A percentile compares a stretch with the other conserved stretches of the same genome.
Conservation (phyloP, 2,888 invertebrate genomes). For the Mythimna vitellina region DNA sequence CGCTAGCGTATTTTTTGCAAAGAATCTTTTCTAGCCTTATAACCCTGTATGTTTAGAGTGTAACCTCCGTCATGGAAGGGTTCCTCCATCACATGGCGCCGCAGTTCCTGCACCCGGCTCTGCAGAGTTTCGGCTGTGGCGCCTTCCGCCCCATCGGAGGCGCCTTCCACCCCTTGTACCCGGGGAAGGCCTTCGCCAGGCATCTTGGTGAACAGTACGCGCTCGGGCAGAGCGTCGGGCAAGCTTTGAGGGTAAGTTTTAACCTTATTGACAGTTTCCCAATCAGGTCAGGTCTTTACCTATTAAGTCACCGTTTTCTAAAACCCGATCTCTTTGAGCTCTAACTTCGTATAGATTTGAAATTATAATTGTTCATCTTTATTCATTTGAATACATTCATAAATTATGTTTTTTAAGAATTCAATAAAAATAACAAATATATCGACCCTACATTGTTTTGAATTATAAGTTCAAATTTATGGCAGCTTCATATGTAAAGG, state of each 20-base stretch:
- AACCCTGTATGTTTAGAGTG: constrained; percentile 62
- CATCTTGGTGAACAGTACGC: constrained; percentile 89
- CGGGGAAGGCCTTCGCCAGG: constrained; percentile 87
- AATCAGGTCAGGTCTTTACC: background rate
- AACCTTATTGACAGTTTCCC: background rate
- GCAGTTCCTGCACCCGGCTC: constrained; percentile 88
- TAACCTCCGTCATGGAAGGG: constrained; percentile 82
- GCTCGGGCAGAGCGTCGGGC: constrained; percentile 87
- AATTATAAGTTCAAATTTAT: too few species aligned
- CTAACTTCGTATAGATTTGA: too few species aligned
- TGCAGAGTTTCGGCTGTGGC: constrained; percentile 89
- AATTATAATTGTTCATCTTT: too few species aligned
- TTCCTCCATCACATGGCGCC: constrained; percentile 90
- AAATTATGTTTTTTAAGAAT: too few species aligned
- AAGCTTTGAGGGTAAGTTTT: constrained; percentile 84
- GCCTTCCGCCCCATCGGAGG: constrained; percentile 89
- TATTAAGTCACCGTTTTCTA: too few species aligned
- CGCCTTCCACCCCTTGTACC: constrained; percentile 88
- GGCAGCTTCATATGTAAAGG: too few species aligned
- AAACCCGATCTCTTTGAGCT: too few species aligned
- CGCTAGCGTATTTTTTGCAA: constrained; percentile 35
- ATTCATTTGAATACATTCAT: too few species aligned
- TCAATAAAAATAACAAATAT: too few species aligned
- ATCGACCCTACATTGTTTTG: too few species aligned
- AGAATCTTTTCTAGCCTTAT: background rate